Percentiles rank a stretch among this genome's conserved stretches.
These are phyloP conservation scores for Pipistrellus kuhlii DNA, from an alignment of 2,797 vertebrate species.

Conservation along the genomic window DNA sequence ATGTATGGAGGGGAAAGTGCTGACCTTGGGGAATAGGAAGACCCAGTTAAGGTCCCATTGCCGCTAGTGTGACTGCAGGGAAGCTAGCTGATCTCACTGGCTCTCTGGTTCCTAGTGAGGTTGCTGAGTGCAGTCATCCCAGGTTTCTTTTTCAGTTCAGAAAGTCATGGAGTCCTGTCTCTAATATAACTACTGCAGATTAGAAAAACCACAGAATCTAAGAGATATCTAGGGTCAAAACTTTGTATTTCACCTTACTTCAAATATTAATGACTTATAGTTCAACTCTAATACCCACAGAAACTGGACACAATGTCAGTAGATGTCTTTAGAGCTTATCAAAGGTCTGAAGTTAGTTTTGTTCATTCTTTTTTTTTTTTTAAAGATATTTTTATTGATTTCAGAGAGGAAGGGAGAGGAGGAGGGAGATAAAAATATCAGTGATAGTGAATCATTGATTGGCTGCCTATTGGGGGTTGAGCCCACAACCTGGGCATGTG, in stretches of 20 bases:
- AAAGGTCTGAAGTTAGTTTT: conserved; percentile 31
- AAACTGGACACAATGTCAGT: background rate
- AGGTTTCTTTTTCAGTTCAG: background rate
- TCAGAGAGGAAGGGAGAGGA: too few species aligned
- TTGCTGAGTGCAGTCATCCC: background rate
- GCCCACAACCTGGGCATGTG: too few species aligned
- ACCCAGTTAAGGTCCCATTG: accelerated
- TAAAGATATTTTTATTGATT: too few species aligned
- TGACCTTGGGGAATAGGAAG: background rate
- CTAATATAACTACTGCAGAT: background rate
- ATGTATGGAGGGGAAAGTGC: background rate
- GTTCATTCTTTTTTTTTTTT: conserved; percentile 26
- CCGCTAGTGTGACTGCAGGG: too few species aligned
- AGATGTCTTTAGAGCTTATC: background rate
- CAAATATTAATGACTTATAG: conserved; percentile 13
- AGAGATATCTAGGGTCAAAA: background rate
- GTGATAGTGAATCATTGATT: too few species aligned
- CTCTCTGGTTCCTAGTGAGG: background rate
- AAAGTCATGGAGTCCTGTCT: background rate
- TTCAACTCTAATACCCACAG: background rate
- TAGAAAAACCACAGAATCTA: background rate
- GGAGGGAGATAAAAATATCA: too few species aligned
- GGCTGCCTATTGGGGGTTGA: too few species aligned
- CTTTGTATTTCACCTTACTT: conserved; percentile 31
- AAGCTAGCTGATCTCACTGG: background rate